These are phyloP conservation scores for Fulica atra DNA, from an alignment of 2,113 vertebrate species.

Conservation along the genomic window DNA sequence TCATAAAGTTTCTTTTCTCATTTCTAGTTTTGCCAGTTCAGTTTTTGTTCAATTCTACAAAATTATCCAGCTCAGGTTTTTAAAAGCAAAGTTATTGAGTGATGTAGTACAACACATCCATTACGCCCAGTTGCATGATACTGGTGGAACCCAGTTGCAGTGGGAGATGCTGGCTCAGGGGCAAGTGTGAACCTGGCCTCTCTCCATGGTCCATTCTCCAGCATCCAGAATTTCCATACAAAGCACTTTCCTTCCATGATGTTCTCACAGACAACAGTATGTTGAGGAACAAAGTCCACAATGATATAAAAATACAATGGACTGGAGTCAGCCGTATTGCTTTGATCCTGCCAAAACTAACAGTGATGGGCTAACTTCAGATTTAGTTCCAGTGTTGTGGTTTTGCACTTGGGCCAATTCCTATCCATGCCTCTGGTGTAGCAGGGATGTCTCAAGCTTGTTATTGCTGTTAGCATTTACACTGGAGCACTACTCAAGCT, in stretches of 20 bases:
- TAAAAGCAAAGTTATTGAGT: neutral
- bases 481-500: neutral
- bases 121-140: neutral
- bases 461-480: neutral
- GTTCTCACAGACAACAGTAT: neutral
- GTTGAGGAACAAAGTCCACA: fast-evolving
- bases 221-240: neutral
- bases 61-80: neutral
- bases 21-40: neutral
- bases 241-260: neutral
- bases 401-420: neutral
- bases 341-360: neutral
- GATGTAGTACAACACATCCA: neutral
- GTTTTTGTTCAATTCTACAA: neutral
- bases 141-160: fast-evolving
- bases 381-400: neutral
- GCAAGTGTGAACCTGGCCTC: fast-evolving
- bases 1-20: neutral
- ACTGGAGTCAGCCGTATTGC: neutral
- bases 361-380: neutral
- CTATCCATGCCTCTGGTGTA: neutral
- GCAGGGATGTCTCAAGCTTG: neutral
- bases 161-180: neutral
- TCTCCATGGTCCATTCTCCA: neutral
- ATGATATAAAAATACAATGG: fast-evolving